phyloP scores from a whole-genome alignment of 2,797 vertebrate species.

The Cirrhinus molitorella region DNA sequence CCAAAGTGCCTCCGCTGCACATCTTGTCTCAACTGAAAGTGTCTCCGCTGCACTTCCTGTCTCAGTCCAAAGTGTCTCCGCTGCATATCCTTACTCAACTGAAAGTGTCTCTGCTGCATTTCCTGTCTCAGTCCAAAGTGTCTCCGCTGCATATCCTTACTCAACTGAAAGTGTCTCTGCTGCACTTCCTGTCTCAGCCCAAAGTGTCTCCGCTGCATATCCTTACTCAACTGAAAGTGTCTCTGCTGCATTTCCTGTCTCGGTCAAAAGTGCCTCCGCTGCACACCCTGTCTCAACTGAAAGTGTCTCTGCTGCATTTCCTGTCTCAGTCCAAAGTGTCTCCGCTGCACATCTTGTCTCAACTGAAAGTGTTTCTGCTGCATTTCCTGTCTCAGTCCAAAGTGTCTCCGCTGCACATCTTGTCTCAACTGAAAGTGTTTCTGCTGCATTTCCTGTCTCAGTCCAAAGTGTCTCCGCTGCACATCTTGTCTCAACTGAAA shows the following conservation, averaged over 20 bases:
- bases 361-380: fast-evolving
- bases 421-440: fast-evolving
- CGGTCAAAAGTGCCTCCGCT: fast-evolving
- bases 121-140: no score
- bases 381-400: not conserved
- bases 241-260: not conserved
- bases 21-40: fast-evolving
- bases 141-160: no score
- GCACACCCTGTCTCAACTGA: not conserved
- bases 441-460: not conserved
- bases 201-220: no score
- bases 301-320: fast-evolving
- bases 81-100: not conserved
- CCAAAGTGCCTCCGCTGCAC: fast-evolving
- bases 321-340: fast-evolving
- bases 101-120: no score
- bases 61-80: fast-evolving
- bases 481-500: not conserved
- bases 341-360: not conserved
- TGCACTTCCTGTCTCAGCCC: no score
- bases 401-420: fast-evolving
- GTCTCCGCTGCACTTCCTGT: not conserved
- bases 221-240: not conserved
- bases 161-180: fast-evolving
- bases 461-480: fast-evolving